These are phyloP conservation scores for Arrhopalites spinosus DNA, from an alignment of 2,888 invertebrate species.

Conservation along the genomic window DNA sequence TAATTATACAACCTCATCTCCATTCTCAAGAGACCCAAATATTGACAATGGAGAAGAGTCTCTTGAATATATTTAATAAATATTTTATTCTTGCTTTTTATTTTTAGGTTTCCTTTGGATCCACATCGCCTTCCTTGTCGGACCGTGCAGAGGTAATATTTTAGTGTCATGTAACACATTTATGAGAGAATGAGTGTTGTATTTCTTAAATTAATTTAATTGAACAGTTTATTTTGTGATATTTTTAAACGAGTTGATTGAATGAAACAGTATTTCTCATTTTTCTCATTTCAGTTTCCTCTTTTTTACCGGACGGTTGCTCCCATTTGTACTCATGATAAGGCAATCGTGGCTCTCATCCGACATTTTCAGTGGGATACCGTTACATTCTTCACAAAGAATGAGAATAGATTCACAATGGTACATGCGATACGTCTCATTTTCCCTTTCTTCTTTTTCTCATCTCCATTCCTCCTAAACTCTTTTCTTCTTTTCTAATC, in stretches of 20 bases:
- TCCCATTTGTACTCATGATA: conserved; percentile 87
- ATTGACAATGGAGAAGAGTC: background rate
- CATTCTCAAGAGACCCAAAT: no score
- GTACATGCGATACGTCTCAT: conserved; percentile 58
- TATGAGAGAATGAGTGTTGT: no score
- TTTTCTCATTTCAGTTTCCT: no score
- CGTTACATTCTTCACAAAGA: conserved; percentile 84
- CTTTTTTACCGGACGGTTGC: conserved; percentile 87
- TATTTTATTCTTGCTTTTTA: no score
- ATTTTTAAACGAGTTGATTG: no score
- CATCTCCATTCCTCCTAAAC: background rate
- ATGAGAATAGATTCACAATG: conserved; percentile 81
- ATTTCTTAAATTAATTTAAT: no score
- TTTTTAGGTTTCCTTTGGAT: conserved; percentile 82
- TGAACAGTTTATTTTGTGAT: no score
- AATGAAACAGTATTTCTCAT: no score
- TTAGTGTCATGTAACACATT: no score
- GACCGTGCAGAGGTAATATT: conserved; percentile 86
- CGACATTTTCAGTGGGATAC: conserved; percentile 82
- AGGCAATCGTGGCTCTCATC: conserved; percentile 82
- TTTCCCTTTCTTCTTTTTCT: conserved; percentile 10
- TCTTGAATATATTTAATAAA: no score
- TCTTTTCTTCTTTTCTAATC: background rate
- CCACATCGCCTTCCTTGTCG: conserved; percentile 85
- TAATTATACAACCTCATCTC: no score